phyloP scores from a whole-genome alignment of 2,888 invertebrate genomes.

The Hyles lineata region DNA sequence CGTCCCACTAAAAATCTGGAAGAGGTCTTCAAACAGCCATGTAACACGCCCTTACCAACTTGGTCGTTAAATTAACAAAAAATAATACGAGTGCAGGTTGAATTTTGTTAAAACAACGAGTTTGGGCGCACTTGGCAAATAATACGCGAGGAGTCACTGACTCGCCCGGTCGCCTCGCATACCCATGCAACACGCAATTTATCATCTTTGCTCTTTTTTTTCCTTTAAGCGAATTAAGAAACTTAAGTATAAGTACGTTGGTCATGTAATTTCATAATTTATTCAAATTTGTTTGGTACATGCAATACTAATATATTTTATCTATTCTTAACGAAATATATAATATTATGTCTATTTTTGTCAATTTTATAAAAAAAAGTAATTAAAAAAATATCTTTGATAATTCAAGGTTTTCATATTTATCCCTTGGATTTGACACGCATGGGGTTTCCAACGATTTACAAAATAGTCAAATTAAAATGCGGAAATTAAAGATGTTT shows the following conservation, averaged over 20 bases:
- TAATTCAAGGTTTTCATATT: too few species aligned
- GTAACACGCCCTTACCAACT: slow-evolving; percentile 4
- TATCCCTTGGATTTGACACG: too few species aligned
- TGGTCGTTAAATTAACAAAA: slow-evolving; percentile 23
- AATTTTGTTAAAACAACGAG: slow-evolving; percentile 25
- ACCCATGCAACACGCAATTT: neutral
- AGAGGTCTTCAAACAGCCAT: neutral
- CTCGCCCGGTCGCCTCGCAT: neutral
- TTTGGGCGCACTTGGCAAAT: slow-evolving; percentile 21
- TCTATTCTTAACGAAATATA: too few species aligned
- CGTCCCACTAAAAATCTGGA: too few species aligned
- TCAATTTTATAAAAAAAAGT: too few species aligned
- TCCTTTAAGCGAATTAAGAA: neutral
- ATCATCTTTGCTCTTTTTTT: neutral
- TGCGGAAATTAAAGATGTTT: too few species aligned
- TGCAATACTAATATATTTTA: too few species aligned
- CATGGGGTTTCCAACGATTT: too few species aligned
- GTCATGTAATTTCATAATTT: neutral
- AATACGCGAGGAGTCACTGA: slow-evolving; percentile 12
- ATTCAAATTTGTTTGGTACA: too few species aligned
- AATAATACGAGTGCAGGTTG: slow-evolving; percentile 19
- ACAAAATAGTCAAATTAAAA: too few species aligned
- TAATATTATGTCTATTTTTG: too few species aligned
- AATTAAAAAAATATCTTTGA: too few species aligned
- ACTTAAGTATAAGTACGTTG: neutral